Evolutionary conservation across 1,140 invertebrate genomes (phyloP), one percentile per base, ranked within the genome.

Genomic region (Drosophila eugracilis): DNA sequence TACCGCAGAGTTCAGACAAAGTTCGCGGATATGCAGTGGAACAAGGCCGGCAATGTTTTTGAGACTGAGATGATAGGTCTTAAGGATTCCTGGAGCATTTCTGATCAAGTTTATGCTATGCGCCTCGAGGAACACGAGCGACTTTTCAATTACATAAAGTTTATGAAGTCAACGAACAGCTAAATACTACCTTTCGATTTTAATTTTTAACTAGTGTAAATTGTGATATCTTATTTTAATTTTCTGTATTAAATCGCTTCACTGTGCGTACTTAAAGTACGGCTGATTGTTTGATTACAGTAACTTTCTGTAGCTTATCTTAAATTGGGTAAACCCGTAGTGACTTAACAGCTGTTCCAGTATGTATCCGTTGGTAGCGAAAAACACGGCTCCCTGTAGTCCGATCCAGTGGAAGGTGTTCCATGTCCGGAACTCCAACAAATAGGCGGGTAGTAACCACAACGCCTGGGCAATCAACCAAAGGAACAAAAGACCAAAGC

Each of bases 381-480:
- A 97, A 86, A 98, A 97, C 1, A 95, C 91, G 14, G 96, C 91
- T 54, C 96, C 92, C 75, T 95, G 94, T n/a, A 95, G 66, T 95
- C 96, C 97, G 67, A 97, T 94, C 66, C 94, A 94, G 15, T 95
- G 80, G 90, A 97, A 98, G 0, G 96, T 96, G 91, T 98, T 95
- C 57, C 94, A 90, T 15, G 96, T 96, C 89, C 95, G 94, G 92
- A 99, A 99, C 92, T 99, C 98, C 17, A 99, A 92, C 30, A 95
- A 93, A 92, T 98, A 99, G 0, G 98, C 98, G 37, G 95, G 95
- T 39, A 96, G 92, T n/a, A 99, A 92, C 98, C 98, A 99, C 4
- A 95, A 84, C 0, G 92, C 94, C 93, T 99, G 98, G 36, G 94
- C 94, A 1, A 93, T 63, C 24, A 97, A 91, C 98, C 98, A 99